Percentiles rank a stretch among this genome's conserved stretches.
These are phyloP conservation scores for Leucophenga montana DNA, from an alignment of 2,888 invertebrate genomes.

Conservation along the genomic window DNA sequence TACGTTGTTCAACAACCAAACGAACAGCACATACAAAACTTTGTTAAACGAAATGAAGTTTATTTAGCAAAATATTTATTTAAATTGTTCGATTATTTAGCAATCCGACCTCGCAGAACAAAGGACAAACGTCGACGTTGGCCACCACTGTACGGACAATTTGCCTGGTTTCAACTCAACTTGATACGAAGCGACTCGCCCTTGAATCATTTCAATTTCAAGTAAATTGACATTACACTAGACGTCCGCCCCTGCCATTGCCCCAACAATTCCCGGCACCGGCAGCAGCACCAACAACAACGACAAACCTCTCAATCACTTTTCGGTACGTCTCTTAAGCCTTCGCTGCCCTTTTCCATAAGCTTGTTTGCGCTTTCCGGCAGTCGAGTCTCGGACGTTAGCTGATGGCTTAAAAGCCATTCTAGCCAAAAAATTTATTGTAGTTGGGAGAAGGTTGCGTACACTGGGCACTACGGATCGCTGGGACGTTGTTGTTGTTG, in stretches of 20 bases:
- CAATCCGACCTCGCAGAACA: too few relatives aligned
- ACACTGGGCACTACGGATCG: neutral
- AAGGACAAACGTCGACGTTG: neutral
- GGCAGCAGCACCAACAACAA: neutral
- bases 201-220: constrained; percentile 69
- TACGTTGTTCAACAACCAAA: too few relatives aligned
- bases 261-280: neutral
- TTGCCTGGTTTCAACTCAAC: constrained; percentile 21
- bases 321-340: neutral
- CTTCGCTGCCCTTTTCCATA: neutral
- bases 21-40: too few relatives aligned
- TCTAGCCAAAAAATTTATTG: neutral
- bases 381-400: constrained; percentile 9
- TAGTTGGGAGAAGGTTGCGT: neutral
- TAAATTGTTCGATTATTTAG: too few relatives aligned
- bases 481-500: neutral
- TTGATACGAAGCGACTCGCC: constrained; percentile 51
- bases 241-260: neutral
- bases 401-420: constrained; percentile 4
- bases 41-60: too few relatives aligned
- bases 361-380: neutral
- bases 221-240: constrained; percentile 65
- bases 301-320: neutral
- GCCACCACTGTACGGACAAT: neutral
- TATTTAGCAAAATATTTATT: too few relatives aligned